A percentile compares a stretch with the other conserved stretches of the same genome.
These are phyloP conservation scores for Pangasius mekongensis DNA, from an alignment of 2,797 vertebrate genomes.

Conservation along the genomic window DNA sequence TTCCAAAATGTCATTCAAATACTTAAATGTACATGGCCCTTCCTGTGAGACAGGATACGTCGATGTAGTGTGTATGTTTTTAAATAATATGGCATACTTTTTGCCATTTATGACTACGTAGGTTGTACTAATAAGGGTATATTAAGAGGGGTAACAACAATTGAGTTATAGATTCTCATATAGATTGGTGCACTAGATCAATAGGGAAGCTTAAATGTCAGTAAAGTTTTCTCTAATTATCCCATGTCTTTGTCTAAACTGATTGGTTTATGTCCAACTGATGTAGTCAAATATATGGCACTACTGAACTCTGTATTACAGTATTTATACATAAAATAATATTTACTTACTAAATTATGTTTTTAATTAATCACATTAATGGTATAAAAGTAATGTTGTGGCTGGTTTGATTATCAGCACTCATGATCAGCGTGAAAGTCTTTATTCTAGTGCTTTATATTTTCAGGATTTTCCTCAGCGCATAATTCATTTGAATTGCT, in stretches of 20 bases:
- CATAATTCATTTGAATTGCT: neutral
- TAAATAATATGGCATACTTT: neutral
- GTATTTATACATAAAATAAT: neutral
- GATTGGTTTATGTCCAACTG: neutral
- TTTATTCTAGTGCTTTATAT: neutral
- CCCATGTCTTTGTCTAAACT: neutral
- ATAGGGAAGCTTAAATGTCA: slow-evolving; percentile 32
- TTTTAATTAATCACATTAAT: neutral
- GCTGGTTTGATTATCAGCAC: neutral
- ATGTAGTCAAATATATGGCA: neutral
- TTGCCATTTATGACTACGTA: neutral
- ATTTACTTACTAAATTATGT: neutral
- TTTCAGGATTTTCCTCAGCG: neutral
- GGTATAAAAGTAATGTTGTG: neutral
- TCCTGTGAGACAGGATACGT: neutral
- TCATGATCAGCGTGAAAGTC: neutral
- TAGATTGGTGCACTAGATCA: neutral
- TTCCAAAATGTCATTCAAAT: slow-evolving; percentile 11
- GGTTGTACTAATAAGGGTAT: neutral
- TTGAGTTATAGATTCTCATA: slow-evolving; percentile 5
- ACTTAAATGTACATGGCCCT: neutral
- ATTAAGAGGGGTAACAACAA: neutral
- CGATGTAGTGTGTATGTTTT: neutral
- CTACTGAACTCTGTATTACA: neutral
- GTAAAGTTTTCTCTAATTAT: slow-evolving; percentile 24